These are phyloP conservation scores for Amiota mariae DNA, from an alignment of 2,888 invertebrate genomes.

Conservation along the genomic window DNA sequence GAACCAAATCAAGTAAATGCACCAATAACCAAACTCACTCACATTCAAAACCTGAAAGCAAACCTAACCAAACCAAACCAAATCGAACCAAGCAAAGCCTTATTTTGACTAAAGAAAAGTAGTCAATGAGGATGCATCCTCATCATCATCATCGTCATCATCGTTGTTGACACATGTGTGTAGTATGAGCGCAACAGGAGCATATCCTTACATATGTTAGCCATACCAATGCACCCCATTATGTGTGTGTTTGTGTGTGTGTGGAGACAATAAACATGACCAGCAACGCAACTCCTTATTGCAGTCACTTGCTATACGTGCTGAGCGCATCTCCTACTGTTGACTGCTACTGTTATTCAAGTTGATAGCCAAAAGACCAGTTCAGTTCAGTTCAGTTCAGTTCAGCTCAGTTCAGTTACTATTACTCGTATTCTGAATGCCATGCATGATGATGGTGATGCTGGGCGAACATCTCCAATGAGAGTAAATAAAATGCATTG, in stretches of 20 bases:
- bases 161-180: conserved; percentile 34
- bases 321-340: conserved; percentile 59
- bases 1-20: background rate
- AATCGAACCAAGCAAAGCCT: too few relatives aligned
- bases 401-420: background rate
- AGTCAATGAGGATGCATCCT: conserved; percentile 1
- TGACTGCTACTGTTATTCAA: conserved; percentile 2
- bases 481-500: conserved; percentile 17
- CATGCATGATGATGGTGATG: conserved; percentile 10
- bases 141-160: conserved; percentile 37
- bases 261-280: too few relatives aligned
- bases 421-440: background rate
- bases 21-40: conserved; percentile 46
- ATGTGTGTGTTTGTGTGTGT: background rate
- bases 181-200: background rate
- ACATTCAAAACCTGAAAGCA: conserved; percentile 25
- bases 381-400: background rate
- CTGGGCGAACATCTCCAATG: background rate
- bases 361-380: too few relatives aligned
- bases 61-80: background rate
- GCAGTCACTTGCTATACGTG: conserved; percentile 65
- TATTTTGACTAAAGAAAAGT: background rate
- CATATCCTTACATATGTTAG: background rate
- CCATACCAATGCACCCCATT: background rate
- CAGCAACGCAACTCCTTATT: conserved; percentile 28